Base-by-base conservation (phyloP, 2,113 vertebrate genomes). In the Henicopernis longicauda region DNA sequence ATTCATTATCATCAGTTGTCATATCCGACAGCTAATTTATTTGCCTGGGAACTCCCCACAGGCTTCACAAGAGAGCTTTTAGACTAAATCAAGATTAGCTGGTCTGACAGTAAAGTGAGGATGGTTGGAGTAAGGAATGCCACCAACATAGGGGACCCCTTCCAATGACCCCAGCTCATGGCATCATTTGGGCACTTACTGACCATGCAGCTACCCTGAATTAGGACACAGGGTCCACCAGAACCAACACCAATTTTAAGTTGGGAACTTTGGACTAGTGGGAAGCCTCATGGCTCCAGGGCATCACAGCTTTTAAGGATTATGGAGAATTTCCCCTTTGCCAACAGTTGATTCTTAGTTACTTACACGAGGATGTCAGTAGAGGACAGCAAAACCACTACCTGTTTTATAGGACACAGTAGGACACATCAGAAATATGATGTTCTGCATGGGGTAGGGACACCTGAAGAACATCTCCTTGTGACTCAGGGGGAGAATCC, bases 1-100 rank as follows among this genome's bases (percentile, higher is more conserved):
- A 44, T 92, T 96, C 86, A 92, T 96, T 91, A 97, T 59, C 65
- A 32, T 84, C 36, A 13, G 54, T 49, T 90, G 65, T 97, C 93
- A 95, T 31, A 89, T 93, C 93, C 70, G 61, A 92, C 47, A 32
- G 44, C 9, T 86, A 59, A 71, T 89, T 96, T 84, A 71, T 72
- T 73, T 66, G 67, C 88, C 65, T 86, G 85, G 92, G 88, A 95
- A 93, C 93, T 79, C 83, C 93, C 91, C 77, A 76, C 16, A 55
- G 73, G 59, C 76, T 76, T 84, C 40, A 0, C 0, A 25, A 31
- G 79, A 76, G 23, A 54, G 57, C 10, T 92, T 86, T 72, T 36
- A 47, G 55, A 27, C 32, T 73, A 21, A 54, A 74, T 89, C 47
- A 5, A 8, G 61, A 22, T 50, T 11, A 44, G 36, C 66, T 71